These are phyloP conservation scores for Ondatra zibethicus DNA, from an alignment of 2,113 vertebrate genomes.

Conservation along the genomic window DNA sequence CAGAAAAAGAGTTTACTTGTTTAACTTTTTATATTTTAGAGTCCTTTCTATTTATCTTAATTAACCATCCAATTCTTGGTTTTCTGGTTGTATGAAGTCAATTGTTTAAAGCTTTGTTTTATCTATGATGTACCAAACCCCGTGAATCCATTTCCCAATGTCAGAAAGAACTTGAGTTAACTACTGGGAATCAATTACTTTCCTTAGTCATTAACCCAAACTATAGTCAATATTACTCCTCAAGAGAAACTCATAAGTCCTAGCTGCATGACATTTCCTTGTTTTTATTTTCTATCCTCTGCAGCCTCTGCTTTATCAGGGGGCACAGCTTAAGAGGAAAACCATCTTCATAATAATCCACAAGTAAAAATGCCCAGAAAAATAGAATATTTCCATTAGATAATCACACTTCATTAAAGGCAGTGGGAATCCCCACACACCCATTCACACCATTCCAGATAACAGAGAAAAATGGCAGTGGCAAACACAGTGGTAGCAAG, in stretches of 20 bases:
- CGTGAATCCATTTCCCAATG: too few species aligned
- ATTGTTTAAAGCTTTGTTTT: not conserved
- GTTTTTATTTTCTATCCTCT: not conserved
- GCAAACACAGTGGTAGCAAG: not conserved
- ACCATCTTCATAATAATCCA: not conserved
- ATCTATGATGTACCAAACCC: not conserved
- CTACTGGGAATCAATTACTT: not conserved
- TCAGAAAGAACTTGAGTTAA: not conserved
- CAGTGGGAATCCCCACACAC: not conserved
- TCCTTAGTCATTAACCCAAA: not conserved
- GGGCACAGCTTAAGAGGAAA: not conserved
- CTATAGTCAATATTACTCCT: not conserved
- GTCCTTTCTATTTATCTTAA: not conserved
- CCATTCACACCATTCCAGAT: not conserved
- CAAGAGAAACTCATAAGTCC: not conserved
- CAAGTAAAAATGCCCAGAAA: not conserved
- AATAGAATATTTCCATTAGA: not conserved
- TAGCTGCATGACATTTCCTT: not conserved
- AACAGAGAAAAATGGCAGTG: not conserved
- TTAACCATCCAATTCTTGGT: not conserved
- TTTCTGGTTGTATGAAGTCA: not conserved
- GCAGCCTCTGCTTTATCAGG: not conserved
- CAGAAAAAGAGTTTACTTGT: not conserved
- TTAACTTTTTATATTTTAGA: not conserved
- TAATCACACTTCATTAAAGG: not conserved